phyloP scores from a whole-genome alignment of 2,888 invertebrate species.

The Gandaritis pyraliata region DNA sequence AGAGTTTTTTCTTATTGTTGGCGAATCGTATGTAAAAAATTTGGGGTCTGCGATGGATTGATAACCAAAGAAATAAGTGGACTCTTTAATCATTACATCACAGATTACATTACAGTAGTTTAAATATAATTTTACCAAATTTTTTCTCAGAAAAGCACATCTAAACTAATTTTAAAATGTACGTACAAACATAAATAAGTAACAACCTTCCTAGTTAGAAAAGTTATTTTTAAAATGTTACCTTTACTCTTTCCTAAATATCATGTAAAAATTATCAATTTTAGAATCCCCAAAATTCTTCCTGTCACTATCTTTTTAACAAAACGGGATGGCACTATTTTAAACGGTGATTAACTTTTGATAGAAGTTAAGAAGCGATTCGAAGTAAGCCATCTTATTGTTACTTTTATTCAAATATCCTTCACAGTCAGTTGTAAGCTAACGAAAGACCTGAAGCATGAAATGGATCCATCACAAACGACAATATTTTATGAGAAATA shows the following conservation, averaged over 20 bases:
- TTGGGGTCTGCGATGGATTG: slow-evolving; percentile 1
- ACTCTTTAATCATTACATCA: neutral
- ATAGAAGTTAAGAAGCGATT: no score
- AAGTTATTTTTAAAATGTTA: neutral
- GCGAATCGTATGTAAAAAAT: neutral
- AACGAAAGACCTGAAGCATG: slow-evolving; percentile 22
- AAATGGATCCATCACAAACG: slow-evolving; percentile 49
- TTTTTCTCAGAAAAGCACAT: no score
- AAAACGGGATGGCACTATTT: no score
- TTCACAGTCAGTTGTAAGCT: slow-evolving; percentile 5
- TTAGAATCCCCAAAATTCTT: no score
- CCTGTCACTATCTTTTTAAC: no score
- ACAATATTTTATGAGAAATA: slow-evolving; percentile 70
- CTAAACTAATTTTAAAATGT: neutral
- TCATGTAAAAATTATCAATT: slow-evolving; percentile 2
- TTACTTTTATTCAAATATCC: neutral
- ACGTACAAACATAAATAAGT: neutral
- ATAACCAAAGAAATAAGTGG: slow-evolving; percentile 16
- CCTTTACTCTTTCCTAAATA: neutral
- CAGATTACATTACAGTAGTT: no score
- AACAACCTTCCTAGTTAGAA: neutral
- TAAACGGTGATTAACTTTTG: no score
- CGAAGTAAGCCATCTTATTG: no score
- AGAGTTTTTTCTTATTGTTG: slow-evolving; percentile 16
- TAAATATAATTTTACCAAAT: no score